These are phyloP conservation scores for Callopanchax toddi DNA, from an alignment of 2,113 vertebrate genomes.

Conservation along the genomic window DNA sequence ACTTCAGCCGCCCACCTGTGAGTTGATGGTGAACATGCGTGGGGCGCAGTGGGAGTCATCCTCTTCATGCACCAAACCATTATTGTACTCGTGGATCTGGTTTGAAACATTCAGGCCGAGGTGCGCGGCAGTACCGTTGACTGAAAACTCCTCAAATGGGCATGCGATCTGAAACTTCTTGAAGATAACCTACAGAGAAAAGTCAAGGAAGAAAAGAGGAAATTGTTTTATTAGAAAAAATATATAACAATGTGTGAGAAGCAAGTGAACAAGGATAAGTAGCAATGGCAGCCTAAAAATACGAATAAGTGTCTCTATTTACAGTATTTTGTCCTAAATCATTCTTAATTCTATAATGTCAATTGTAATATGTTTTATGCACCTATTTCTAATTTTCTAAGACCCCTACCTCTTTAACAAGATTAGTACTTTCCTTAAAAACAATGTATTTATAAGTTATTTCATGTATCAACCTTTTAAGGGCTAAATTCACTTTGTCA, in stretches of 20 bases:
- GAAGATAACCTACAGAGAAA: slow-evolving; percentile 88
- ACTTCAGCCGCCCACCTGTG: slow-evolving; percentile 82
- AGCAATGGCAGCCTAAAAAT: no score
- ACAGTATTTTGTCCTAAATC: no score
- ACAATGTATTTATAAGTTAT: no score
- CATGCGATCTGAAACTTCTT: slow-evolving; percentile 96
- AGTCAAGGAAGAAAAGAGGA: neutral
- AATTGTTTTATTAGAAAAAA: no score
- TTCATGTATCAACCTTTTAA: no score
- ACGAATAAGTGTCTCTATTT: no score
- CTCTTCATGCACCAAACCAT: slow-evolving; percentile 45
- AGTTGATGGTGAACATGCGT: slow-evolving; percentile 90
- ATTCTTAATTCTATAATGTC: neutral
- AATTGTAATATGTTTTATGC: no score
- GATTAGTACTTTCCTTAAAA: no score
- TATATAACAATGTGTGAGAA: neutral
- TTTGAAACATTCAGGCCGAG: slow-evolving; percentile 46
- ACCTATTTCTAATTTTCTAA: no score
- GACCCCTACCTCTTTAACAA: no score
- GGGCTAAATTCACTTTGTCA: slow-evolving; percentile 32
- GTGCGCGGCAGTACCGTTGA: slow-evolving; percentile 75
- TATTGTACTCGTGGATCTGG: slow-evolving; percentile 68
- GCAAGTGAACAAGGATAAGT: no score
- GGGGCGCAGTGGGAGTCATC: slow-evolving; percentile 79
- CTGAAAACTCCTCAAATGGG: slow-evolving; percentile 79